Conservation (phyloP, 2,113 vertebrate species). For the Orthonyx spaldingii region DNA sequence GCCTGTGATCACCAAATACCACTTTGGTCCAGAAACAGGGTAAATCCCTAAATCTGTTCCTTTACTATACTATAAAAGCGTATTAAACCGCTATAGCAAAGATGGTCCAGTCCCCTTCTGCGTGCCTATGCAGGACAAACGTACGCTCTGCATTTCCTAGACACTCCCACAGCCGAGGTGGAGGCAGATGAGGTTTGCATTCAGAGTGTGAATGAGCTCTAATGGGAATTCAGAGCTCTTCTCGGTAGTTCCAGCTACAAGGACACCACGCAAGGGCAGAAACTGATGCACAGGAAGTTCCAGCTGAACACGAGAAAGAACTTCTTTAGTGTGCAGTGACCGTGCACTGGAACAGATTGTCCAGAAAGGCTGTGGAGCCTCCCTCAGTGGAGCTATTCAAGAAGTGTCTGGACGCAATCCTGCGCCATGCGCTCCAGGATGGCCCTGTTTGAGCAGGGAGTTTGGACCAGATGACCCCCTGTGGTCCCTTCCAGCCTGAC, state of each 20-base stretch:
- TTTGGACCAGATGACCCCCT: background rate
- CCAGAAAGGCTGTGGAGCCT: background rate
- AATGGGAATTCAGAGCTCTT: background rate
- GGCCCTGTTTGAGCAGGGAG: background rate
- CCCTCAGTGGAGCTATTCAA: background rate
- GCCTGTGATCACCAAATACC: background rate
- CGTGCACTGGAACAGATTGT: background rate
- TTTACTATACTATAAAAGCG: background rate
- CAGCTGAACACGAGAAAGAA: background rate
- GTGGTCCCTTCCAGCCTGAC: background rate
- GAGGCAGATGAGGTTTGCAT: background rate
- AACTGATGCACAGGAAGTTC: background rate
- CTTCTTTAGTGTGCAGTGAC: background rate
- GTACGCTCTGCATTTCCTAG: background rate
- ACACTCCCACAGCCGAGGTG: background rate
- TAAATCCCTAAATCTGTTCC: background rate
- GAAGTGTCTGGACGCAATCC: background rate
- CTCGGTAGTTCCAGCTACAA: background rate
- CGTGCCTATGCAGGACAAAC: fast-evolving
- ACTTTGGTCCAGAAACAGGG: background rate
- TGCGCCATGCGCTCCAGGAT: background rate
- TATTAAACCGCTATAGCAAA: background rate
- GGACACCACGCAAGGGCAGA: background rate
- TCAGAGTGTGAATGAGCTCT: background rate
- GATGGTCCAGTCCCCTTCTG: background rate